These are phyloP conservation scores for Xanthostigma xanthostigma DNA, from an alignment of 2,888 invertebrate species.

Conservation along the genomic window DNA sequence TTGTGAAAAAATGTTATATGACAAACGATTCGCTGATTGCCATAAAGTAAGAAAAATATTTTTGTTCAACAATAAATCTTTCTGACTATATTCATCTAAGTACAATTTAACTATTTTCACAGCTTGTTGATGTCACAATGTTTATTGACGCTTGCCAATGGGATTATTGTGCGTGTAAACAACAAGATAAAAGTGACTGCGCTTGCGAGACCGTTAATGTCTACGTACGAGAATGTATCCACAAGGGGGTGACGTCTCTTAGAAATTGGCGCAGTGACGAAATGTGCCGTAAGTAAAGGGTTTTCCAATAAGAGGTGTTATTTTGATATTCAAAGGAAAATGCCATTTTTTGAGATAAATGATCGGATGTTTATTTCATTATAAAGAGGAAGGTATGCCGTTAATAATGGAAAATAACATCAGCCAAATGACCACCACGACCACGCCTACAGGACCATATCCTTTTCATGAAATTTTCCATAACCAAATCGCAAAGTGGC, in stretches of 20 bases:
- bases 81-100: not conserved
- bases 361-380: too few species aligned
- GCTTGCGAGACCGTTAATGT: conserved; percentile 64
- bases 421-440: too few species aligned
- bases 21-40: conserved; percentile 50
- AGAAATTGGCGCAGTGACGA: conserved; percentile 63
- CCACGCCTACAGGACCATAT: too few species aligned
- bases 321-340: too few species aligned
- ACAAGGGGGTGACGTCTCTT: conserved; percentile 45
- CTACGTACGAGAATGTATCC: conserved; percentile 59
- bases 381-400: too few species aligned
- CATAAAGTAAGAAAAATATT: conserved; percentile 27
- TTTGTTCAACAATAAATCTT: not conserved
- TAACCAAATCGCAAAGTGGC: too few species aligned
- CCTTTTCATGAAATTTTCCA: too few species aligned
- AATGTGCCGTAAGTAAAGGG: conserved; percentile 71
- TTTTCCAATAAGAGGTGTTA: too few species aligned
- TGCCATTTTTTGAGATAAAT: too few species aligned
- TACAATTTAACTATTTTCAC: conserved; percentile 5
- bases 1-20: conserved; percentile 46
- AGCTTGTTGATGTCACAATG: conserved; percentile 48
- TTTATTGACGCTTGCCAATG: conserved; percentile 59
- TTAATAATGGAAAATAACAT: too few species aligned
- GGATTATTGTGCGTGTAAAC: conserved; percentile 61
- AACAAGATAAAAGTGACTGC: conserved; percentile 44